phyloP scores from a whole-genome alignment of 2,113 vertebrate genomes.

The Oriolus oriolus region DNA sequence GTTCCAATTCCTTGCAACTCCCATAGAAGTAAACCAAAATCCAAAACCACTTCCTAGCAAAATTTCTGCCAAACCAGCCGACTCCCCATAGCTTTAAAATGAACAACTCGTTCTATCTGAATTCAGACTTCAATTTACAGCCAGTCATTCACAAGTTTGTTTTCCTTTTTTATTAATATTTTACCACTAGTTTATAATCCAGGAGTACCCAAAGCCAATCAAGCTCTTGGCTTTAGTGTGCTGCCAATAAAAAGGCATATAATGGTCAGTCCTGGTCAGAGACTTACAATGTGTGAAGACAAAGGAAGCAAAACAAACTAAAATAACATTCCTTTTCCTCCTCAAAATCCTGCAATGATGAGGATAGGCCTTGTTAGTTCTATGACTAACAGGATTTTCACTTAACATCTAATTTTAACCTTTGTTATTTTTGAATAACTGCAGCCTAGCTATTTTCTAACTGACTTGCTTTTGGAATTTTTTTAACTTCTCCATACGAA shows the following conservation, averaged over 20 bases:
- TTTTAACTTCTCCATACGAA: neutral
- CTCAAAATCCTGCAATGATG: neutral
- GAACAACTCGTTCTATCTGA: neutral
- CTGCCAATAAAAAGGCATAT: neutral
- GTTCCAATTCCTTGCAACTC: neutral
- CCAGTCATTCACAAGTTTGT: neutral
- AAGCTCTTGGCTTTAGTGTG: neutral
- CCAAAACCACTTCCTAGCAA: constrained; percentile 53
- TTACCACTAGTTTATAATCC: neutral
- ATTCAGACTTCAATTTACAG: neutral
- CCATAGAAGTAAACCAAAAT: constrained; percentile 28
- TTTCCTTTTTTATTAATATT: neutral
- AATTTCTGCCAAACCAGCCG: constrained; percentile 35
- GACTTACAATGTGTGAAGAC: neutral
- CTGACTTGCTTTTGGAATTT: neutral
- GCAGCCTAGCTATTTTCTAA: neutral
- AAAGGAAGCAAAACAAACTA: neutral
- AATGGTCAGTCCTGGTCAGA: neutral
- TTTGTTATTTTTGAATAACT: neutral
- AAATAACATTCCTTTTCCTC: neutral
- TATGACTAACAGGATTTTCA: neutral
- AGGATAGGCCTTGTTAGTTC: neutral
- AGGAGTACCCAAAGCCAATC: neutral
- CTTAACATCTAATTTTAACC: neutral
- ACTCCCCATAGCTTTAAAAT: neutral